These are phyloP conservation scores for Aplysia californica DNA, from an alignment of 1,140 invertebrate genomes.

Conservation along the genomic window DNA sequence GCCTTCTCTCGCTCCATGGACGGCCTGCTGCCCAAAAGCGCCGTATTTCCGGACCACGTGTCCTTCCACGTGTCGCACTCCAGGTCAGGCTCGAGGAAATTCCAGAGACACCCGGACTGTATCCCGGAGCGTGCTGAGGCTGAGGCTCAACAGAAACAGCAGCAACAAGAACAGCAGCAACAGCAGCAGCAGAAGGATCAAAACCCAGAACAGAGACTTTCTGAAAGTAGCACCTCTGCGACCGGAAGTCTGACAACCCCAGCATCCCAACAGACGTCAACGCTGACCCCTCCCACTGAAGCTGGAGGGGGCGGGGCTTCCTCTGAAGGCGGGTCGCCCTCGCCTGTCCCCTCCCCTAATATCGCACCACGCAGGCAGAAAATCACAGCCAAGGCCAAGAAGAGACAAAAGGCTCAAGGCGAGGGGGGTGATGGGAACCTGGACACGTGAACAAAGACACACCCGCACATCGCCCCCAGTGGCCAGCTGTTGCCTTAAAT, in stretches of 20 bases:
- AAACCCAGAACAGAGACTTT: not conserved
- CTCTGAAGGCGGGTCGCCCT: conserved; percentile 15
- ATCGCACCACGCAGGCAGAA: conserved; percentile 46
- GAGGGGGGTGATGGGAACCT: too few species aligned
- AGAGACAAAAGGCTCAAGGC: conserved; percentile 52
- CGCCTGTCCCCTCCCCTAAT: conserved; percentile 38
- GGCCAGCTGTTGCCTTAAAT: too few species aligned
- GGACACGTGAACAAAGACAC: too few species aligned
- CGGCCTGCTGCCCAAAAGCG: conserved; percentile 65
- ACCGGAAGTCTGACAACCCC: conserved; percentile 1
- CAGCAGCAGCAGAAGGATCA: not conserved
- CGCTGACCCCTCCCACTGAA: not conserved
- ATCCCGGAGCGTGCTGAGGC: conserved; percentile 34
- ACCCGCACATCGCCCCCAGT: too few species aligned
- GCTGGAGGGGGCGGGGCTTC: not conserved
- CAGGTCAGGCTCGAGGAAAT: conserved; percentile 25
- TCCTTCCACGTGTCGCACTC: conserved; percentile 12
- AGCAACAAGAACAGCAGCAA: not conserved
- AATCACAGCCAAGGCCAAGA: conserved; percentile 61
- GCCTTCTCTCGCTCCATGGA: conserved; percentile 71
- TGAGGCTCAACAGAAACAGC: not conserved
- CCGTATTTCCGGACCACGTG: not conserved
- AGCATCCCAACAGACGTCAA: not conserved
- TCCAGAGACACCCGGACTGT: conserved; percentile 33
- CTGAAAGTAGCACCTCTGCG: not conserved